Conservation (phyloP, 2,113 vertebrate genomes). For the Beaufortia kweichowensis region DNA sequence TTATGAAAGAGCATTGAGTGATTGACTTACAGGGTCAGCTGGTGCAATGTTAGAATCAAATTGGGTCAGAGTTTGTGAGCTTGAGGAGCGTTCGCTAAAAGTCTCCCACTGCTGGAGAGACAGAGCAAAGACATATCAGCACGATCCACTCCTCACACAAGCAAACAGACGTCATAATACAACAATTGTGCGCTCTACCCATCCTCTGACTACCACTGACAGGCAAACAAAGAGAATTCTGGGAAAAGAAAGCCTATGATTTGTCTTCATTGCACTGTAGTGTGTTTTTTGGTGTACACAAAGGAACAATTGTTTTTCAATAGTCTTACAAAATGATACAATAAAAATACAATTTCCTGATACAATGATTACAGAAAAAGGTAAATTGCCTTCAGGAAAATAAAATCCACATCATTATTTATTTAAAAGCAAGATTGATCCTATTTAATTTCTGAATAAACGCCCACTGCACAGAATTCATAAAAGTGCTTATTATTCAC, state of each 20-base stretch:
- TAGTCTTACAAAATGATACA: not conserved
- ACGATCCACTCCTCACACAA: constrained; percentile 42
- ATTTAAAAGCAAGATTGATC: too few species aligned
- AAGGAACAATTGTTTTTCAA: not conserved
- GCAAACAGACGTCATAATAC: constrained; percentile 43
- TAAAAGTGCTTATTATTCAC: not conserved
- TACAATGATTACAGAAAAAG: too few species aligned
- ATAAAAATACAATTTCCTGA: not conserved
- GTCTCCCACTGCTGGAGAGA: constrained; percentile 99
- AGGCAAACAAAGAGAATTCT: not conserved
- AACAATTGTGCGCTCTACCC: constrained; percentile 27
- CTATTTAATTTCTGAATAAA: too few species aligned
- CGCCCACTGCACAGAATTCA: too few species aligned
- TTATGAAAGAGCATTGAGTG: constrained; percentile 96
- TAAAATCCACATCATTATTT: too few species aligned
- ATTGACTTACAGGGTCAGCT: constrained; percentile 99
- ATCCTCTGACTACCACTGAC: not conserved
- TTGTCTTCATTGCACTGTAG: not conserved
- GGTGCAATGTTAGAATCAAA: constrained; percentile 99
- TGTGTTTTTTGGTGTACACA: not conserved
- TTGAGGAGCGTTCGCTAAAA: constrained; percentile 99
- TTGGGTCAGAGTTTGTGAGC: constrained; percentile 99
- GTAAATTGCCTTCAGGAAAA: too few species aligned
- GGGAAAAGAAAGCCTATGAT: not conserved
- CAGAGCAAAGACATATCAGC: constrained; percentile 91